These are phyloP conservation scores for Mobula hypostoma DNA, from an alignment of 2,113 vertebrate genomes.

Conservation along the genomic window DNA sequence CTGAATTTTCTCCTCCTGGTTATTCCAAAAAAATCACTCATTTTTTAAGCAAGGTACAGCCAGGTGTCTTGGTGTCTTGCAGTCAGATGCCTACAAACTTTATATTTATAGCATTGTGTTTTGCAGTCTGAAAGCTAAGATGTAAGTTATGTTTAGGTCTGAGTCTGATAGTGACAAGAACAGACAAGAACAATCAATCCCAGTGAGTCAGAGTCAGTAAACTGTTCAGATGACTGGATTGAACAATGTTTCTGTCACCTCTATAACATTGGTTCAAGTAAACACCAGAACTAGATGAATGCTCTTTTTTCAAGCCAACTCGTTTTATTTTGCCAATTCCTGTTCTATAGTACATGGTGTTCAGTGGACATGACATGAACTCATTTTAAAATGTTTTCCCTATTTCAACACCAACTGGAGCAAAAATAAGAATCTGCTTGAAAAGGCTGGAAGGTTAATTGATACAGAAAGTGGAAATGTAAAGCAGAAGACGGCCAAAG, in stretches of 20 bases:
- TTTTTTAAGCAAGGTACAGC: conserved; percentile 11
- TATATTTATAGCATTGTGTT: conserved; percentile 22
- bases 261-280: neutral
- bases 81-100: conserved; percentile 28
- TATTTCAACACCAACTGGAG: neutral
- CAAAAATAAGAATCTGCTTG: neutral
- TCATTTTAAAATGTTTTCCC: neutral
- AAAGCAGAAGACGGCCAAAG: too few species aligned
- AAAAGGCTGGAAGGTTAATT: neutral
- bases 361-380: neutral
- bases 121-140: neutral
- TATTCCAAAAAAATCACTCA: neutral
- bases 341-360: neutral
- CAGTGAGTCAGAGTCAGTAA: neutral
- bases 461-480: neutral
- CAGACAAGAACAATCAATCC: conserved; percentile 25
- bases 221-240: neutral
- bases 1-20: conserved; percentile 13
- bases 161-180: neutral
- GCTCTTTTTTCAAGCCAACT: neutral
- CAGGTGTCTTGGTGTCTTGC: conserved; percentile 24
- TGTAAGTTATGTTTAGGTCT: neutral
- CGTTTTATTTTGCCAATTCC: neutral
- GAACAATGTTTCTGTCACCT: neutral
- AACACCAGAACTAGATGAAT: neutral